Percentiles rank a stretch among this genome's conserved stretches.
phyloP scores from a whole-genome alignment of 2,113 vertebrate genomes.

The Manacus vitellinus region DNA sequence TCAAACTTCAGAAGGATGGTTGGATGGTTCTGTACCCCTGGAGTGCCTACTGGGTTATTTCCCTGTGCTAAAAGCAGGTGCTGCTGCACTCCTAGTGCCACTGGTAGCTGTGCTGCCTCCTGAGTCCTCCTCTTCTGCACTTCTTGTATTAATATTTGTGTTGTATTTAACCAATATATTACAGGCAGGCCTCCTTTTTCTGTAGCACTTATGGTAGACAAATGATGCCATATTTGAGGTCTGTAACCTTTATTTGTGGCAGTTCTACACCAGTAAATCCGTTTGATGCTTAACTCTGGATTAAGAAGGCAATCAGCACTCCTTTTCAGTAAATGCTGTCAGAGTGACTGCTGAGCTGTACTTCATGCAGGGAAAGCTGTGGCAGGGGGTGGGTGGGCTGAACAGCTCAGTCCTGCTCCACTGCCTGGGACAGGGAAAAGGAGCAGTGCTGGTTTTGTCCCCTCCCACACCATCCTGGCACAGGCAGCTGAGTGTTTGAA shows the following conservation, averaged over 20 bases:
- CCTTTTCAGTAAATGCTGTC: neutral
- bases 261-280: neutral
- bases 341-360: neutral
- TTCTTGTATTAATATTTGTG: neutral
- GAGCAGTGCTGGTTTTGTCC: neutral
- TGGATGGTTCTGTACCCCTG: neutral
- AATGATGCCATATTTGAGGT: neutral
- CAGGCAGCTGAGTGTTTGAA: neutral
- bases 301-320: neutral
- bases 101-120: neutral
- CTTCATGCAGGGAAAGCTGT: neutral
- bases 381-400: neutral
- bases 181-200: neutral
- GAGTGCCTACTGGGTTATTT: neutral
- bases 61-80: neutral
- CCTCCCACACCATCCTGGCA: neutral
- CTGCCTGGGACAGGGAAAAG: neutral
- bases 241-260: neutral
- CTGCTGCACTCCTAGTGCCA: neutral
- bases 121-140: neutral
- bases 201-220: neutral
- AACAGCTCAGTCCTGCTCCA: neutral
- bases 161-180: neutral
- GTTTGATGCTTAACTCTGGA: slow-evolving; percentile 9
- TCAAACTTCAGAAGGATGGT: neutral